These are phyloP conservation scores for Triplophysa siluroides DNA, from an alignment of 2,113 vertebrate genomes.

Conservation along the genomic window DNA sequence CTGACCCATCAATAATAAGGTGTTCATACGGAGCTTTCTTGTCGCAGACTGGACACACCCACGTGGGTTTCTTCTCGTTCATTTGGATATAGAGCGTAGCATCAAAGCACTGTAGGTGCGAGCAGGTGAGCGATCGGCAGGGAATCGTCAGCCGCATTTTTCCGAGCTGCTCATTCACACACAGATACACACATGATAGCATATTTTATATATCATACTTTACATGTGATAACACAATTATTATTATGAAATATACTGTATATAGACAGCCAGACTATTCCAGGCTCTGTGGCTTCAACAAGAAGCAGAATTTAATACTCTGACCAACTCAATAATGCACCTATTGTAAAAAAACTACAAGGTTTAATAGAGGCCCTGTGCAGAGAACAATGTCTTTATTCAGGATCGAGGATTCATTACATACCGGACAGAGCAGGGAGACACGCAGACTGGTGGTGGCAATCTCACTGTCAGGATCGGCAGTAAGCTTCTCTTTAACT, in stretches of 20 bases:
- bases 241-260: too few relatives aligned
- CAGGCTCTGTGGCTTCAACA: neutral
- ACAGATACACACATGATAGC: slow-evolving; percentile 15
- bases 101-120: slow-evolving; percentile 97
- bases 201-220: neutral
- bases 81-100: slow-evolving; percentile 98
- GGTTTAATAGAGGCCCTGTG: neutral
- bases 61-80: slow-evolving; percentile 98
- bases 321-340: slow-evolving; percentile 2
- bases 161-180: slow-evolving; percentile 80
- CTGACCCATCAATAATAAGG: slow-evolving; percentile 94
- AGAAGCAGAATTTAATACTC: neutral
- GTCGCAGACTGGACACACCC: slow-evolving; percentile 98
- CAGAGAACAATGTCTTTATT: slow-evolving; percentile 7
- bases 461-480: slow-evolving; percentile 98
- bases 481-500: slow-evolving; percentile 98
- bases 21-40: slow-evolving; percentile 96
- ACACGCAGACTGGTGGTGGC: slow-evolving; percentile 96
- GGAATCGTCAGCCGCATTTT: slow-evolving; percentile 97
- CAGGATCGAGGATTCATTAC: neutral
- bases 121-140: slow-evolving; percentile 90
- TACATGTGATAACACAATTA: too few relatives aligned
- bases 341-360: neutral
- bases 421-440: slow-evolving; percentile 95
- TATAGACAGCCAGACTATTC: too few relatives aligned